Evolutionary conservation across 2,888 invertebrate species (phyloP).

Genomic region (Ceramica pisi): DNA sequence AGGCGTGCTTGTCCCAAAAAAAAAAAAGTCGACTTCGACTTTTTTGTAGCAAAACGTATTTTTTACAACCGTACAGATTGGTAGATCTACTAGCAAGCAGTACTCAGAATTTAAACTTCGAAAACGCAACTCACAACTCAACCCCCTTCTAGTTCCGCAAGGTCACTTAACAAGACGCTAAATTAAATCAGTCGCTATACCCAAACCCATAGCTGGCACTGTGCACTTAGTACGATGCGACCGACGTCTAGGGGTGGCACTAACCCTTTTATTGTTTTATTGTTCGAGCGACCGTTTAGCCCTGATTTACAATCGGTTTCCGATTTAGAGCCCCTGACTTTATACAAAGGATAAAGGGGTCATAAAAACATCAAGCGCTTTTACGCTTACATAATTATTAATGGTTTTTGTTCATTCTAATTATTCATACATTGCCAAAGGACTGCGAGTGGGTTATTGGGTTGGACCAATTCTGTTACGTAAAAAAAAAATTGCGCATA

Average conservation of each 20-base stretch:
- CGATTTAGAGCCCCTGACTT: conserved; percentile 40
- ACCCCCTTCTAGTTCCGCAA: not conserved
- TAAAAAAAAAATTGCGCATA: too few relatives aligned
- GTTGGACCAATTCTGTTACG: not conserved
- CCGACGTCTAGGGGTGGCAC: conserved; percentile 32
- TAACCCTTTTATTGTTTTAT: conserved; percentile 68
- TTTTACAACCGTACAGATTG: too few relatives aligned
- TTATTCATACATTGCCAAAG: conserved; percentile 24
- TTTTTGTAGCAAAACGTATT: too few relatives aligned
- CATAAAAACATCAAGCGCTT: conserved; percentile 58
- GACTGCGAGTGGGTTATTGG: not conserved
- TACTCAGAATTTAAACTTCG: not conserved
- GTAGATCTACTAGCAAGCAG: not conserved
- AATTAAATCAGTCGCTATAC: conserved; percentile 6
- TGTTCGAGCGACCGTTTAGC: conserved; percentile 59
- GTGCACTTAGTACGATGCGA: conserved; percentile 7
- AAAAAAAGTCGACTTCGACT: too few relatives aligned
- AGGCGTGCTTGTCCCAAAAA: too few relatives aligned
- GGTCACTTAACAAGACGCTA: not conserved
- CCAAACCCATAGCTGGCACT: conserved; percentile 24
- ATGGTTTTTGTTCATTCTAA: conserved; percentile 26
- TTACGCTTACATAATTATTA: conserved; percentile 54
- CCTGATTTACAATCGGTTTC: conserved; percentile 64
- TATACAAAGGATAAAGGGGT: conserved; percentile 32
- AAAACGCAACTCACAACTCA: not conserved